A percentile compares a stretch with the other conserved stretches of the same genome.
Conservation (phyloP, 2,113 vertebrate species). For the Lepisosteus oculatus region DNA sequence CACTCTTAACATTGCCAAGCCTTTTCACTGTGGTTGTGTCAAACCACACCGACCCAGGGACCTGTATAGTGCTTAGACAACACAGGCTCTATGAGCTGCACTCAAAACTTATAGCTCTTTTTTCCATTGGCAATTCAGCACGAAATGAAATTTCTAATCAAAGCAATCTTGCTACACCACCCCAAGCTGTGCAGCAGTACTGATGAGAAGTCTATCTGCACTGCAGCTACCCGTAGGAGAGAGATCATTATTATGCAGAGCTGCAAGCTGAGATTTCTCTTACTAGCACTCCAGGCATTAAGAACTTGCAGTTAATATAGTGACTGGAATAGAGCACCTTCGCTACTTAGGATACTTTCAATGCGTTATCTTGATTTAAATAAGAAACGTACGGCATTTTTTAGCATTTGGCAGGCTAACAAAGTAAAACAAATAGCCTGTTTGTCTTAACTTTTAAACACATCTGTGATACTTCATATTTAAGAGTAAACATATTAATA, state of each 20-base stretch:
- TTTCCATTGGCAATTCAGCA: neutral
- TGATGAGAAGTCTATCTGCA: neutral
- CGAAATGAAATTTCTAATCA: slow-evolving; percentile 1
- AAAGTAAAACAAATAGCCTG: too few relatives aligned
- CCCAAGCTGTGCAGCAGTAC: neutral
- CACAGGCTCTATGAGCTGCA: neutral
- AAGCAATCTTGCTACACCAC: neutral
- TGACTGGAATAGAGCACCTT: neutral
- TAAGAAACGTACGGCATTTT: too few relatives aligned
- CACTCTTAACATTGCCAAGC: neutral
- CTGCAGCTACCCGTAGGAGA: neutral
- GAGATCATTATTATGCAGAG: neutral
- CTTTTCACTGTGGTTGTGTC: neutral
- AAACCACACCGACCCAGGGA: neutral
- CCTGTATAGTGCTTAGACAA: neutral
- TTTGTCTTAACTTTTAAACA: too few relatives aligned
- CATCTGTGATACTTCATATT: too few relatives aligned
- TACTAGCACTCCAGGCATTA: neutral
- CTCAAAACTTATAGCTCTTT: neutral
- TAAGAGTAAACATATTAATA: too few relatives aligned
- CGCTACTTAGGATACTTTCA: neutral
- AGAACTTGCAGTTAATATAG: neutral
- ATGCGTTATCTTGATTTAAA: too few relatives aligned
- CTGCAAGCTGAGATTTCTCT: neutral
- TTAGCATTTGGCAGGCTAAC: too few relatives aligned